These are phyloP conservation scores for Poecilia picta DNA, from an alignment of 2,797 vertebrate genomes.

Conservation along the genomic window DNA sequence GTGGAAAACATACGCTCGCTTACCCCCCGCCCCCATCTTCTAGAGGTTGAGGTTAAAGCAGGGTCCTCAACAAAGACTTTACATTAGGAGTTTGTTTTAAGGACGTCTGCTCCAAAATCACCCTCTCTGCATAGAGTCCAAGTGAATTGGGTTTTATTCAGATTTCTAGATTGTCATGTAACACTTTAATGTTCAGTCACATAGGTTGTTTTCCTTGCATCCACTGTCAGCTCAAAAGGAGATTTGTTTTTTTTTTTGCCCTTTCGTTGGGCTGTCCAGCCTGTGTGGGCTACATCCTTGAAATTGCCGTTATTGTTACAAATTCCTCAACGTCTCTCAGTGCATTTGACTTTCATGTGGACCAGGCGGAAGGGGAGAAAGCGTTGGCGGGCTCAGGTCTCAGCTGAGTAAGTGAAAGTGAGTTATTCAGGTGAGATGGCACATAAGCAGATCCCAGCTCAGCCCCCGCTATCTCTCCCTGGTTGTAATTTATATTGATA, in stretches of 20 bases:
- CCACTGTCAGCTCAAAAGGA: slow-evolving; percentile 19
- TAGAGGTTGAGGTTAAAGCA: slow-evolving; percentile 23
- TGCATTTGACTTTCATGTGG: slow-evolving; percentile 26
- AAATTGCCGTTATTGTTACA: slow-evolving; percentile 30
- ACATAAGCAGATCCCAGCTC: slow-evolving; percentile 54
- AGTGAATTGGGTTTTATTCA: slow-evolving; percentile 7
- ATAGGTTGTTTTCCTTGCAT: slow-evolving; percentile 24
- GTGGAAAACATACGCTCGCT: too few relatives aligned
- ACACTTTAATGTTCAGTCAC: slow-evolving; percentile 25
- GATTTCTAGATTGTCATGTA: slow-evolving; percentile 16
- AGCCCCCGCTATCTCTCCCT: slow-evolving; percentile 39
- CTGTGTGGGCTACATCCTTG: slow-evolving; percentile 13
- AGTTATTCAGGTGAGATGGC: slow-evolving; percentile 47
- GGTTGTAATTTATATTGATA: slow-evolving; percentile 64
- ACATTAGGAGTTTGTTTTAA: slow-evolving; percentile 33
- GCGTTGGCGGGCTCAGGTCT: slow-evolving; percentile 21
- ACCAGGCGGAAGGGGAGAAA: slow-evolving; percentile 11
- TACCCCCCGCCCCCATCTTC: too few relatives aligned
- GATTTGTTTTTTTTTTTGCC: slow-evolving; percentile 6
- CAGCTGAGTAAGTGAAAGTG: slow-evolving; percentile 31
- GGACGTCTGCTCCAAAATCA: slow-evolving; percentile 16
- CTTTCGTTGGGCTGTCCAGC: slow-evolving; percentile 17
- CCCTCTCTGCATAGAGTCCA: neutral
- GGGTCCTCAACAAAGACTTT: slow-evolving; percentile 11
- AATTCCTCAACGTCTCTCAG: slow-evolving; percentile 28